Evolutionary conservation across 2,888 invertebrate genomes (phyloP), one percentile per base, ranked within the genome.

Genomic region (Steromphala cineraria): DNA sequence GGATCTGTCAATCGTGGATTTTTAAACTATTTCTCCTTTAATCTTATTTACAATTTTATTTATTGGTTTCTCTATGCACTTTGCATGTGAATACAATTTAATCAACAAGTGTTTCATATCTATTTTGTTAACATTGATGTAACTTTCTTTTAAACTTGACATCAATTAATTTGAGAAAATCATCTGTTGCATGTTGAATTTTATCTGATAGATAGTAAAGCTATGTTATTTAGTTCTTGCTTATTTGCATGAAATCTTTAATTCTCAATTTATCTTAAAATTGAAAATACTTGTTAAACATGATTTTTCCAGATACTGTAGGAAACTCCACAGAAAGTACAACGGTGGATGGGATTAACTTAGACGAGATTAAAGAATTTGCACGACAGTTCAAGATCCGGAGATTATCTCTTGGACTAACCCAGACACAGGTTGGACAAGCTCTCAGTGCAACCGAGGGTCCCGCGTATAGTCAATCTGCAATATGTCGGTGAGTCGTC

Each of bases 321-420:
- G 98, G 98, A 93, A 98, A 97, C 94, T 97, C 98, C 94, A 96
- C 97, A 77, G 97, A 96, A 87, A 97, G 97, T 92, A 98, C 98
- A 94, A 97, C 98, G 80, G 98, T 98, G 53, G 98, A 99, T 93
- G 98, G 98, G 78, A 98, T 98, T 91, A 98, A 99, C 94, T 94
- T 99, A 92, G 98, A 99, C 94, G 98, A 98, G 94, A 99, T 99
- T 93, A 98, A 98, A 94, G 98, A 99, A 94, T 99, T 99, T 94
- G 98, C 99, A 87, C 98, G 98, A 95, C 98, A 97, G 85, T 99
- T 99, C 94, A 99, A 99, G 94, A 95, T 98, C 80, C 95, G 98
- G 78, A 96, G 99, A 89, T 95, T 99, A 84, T 98, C 98, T 15
- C 94, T 99, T 87, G 99, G 99, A 80, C 95, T 99, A 83, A 99